Percentiles rank a stretch among this genome's conserved stretches.
These are phyloP conservation scores for Tinea trinotella DNA, from an alignment of 2,888 invertebrate genomes.

Conservation along the genomic window DNA sequence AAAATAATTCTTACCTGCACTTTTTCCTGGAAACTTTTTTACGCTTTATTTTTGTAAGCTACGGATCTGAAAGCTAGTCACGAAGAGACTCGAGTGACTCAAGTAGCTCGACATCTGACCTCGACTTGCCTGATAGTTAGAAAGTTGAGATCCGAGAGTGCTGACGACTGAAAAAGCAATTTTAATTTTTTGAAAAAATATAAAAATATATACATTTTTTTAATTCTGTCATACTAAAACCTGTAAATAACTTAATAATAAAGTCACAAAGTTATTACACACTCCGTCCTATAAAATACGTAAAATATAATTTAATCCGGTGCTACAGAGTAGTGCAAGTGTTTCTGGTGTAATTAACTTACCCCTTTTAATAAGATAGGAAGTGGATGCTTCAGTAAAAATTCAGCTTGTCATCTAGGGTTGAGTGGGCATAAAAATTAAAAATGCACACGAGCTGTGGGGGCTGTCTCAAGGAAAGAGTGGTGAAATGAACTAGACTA, in stretches of 20 bases:
- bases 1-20: too few relatives aligned
- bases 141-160: too few relatives aligned
- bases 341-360: constrained; percentile 36
- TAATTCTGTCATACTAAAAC: too few relatives aligned
- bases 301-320: background rate
- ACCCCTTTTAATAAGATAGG: constrained; percentile 53
- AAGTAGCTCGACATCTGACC: too few relatives aligned
- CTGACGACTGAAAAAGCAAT: too few relatives aligned
- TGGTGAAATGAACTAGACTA: constrained; percentile 24
- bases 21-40: too few relatives aligned
- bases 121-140: too few relatives aligned
- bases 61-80: too few relatives aligned
- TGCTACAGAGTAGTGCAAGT: constrained; percentile 9
- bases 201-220: too few relatives aligned
- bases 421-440: constrained; percentile 59
- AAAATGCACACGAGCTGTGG: constrained; percentile 56
- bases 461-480: constrained; percentile 60
- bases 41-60: too few relatives aligned
- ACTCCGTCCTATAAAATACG: background rate
- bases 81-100: too few relatives aligned
- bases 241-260: background rate
- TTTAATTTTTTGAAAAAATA: too few relatives aligned
- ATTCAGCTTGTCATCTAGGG: constrained; percentile 57
- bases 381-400: constrained; percentile 57
- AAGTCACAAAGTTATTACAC: background rate